phyloP scores from a whole-genome alignment of 2,888 invertebrate species.

The Morpho achilles region DNA sequence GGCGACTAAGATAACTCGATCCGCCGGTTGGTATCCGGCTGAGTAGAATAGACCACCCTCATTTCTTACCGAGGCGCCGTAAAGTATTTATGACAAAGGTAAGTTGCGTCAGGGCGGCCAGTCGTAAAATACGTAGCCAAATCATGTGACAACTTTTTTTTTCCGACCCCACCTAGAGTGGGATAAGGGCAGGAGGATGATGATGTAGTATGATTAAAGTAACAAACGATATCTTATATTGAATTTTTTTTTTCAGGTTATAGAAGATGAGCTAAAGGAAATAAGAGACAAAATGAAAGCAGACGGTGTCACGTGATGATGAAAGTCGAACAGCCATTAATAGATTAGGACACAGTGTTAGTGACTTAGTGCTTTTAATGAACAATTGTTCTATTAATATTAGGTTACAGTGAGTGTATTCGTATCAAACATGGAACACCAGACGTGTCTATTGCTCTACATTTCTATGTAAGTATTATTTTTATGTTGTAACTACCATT shows the following conservation, averaged over 20 bases:
- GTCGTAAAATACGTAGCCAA: too few relatives aligned
- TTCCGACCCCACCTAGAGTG: too few relatives aligned
- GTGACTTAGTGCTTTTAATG: slow-evolving; percentile 16
- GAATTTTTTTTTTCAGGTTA: slow-evolving; percentile 44
- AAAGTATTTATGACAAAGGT: too few relatives aligned
- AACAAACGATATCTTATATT: background rate
- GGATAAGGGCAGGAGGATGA: too few relatives aligned
- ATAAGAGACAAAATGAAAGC: slow-evolving; percentile 39
- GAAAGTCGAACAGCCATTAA: slow-evolving; percentile 28
- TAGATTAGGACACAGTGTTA: slow-evolving; percentile 15
- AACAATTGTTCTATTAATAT: slow-evolving; percentile 17
- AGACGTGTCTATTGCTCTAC: slow-evolving; percentile 50
- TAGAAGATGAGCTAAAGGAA: slow-evolving; percentile 25
- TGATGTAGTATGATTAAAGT: too few relatives aligned
- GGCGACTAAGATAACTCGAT: too few relatives aligned
- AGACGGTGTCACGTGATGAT: slow-evolving; percentile 49
- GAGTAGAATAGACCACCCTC: too few relatives aligned
- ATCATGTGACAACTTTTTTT: too few relatives aligned
- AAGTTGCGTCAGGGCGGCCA: too few relatives aligned
- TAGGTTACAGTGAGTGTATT: slow-evolving; percentile 15
- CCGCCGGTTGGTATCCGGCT: too few relatives aligned
- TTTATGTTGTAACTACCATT: background rate
- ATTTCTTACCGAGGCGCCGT: too few relatives aligned
- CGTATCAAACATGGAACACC: slow-evolving; percentile 27
- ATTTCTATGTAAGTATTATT: slow-evolving; percentile 57